phyloP scores from a whole-genome alignment of 2,797 vertebrate species.

The Gallinago solitaria region DNA sequence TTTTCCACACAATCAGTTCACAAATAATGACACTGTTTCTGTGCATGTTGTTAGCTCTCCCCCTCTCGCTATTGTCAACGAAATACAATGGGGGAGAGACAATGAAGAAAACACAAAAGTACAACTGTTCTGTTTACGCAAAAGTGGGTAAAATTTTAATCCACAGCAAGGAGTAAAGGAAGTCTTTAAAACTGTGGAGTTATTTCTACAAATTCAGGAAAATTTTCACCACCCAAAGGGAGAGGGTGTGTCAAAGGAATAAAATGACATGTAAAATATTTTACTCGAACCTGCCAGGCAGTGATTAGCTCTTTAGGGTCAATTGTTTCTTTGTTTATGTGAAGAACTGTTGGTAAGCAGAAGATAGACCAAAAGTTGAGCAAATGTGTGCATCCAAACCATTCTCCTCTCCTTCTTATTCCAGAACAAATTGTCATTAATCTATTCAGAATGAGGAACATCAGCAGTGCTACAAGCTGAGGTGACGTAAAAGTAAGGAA shows the following conservation, averaged over 20 bases:
- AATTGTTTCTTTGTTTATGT: neutral
- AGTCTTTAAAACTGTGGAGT: neutral
- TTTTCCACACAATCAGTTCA: constrained; percentile 21
- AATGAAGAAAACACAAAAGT: neutral
- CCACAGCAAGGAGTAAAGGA: neutral
- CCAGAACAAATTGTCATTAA: neutral
- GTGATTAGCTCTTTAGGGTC: neutral
- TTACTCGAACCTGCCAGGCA: neutral
- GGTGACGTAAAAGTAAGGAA: neutral
- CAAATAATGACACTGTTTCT: constrained; percentile 2
- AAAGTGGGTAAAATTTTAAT: neutral
- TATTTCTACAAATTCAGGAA: neutral
- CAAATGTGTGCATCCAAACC: neutral
- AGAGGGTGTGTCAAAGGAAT: neutral
- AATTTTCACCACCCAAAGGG: neutral
- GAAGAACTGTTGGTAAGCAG: neutral
- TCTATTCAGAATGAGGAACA: neutral
- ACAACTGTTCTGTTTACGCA: neutral
- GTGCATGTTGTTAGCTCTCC: neutral
- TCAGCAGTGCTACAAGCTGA: neutral
- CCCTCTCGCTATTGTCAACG: neutral
- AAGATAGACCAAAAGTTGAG: neutral
- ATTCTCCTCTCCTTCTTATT: neutral
- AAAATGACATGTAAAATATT: neutral
- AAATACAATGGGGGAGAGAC: neutral